Evolutionary conservation across 2,888 invertebrate genomes (phyloP).

Genomic region (Salpingus planirostris): DNA sequence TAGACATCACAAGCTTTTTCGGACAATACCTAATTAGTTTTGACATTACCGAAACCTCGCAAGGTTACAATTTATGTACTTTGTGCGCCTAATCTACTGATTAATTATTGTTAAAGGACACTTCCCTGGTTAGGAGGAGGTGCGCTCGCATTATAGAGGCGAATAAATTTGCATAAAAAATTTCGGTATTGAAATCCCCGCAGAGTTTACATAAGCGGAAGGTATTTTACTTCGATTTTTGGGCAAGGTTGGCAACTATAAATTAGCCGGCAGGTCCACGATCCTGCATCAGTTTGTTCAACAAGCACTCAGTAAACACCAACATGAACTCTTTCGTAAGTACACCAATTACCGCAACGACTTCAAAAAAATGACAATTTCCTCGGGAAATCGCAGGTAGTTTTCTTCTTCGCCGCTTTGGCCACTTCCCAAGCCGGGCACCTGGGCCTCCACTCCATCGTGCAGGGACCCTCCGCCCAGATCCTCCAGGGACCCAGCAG

Average conservation of each 20-base stretch:
- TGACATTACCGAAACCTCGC: no score
- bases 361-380: not conserved
- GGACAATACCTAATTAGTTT: no score
- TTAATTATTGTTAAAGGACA: no score
- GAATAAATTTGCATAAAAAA: constrained; percentile 11
- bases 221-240: constrained; percentile 4
- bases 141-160: not conserved
- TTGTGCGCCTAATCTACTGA: no score
- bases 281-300: constrained; percentile 9
- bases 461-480: no score
- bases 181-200: constrained; percentile 5
- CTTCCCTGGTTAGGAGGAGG: not conserved
- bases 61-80: no score
- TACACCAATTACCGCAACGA: no score
- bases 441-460: constrained; percentile 1
- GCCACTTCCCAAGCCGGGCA: constrained; percentile 10
- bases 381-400: constrained; percentile 4
- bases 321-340: constrained; percentile 15
- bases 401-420: constrained; percentile 10
- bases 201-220: constrained; percentile 11
- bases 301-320: constrained; percentile 2
- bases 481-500: constrained; percentile 29
- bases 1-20: no score
- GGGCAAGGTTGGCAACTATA: constrained; percentile 11
- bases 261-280: constrained; percentile 5